These are phyloP conservation scores for Oryzias curvinotus DNA, from an alignment of 2,113 vertebrate genomes.

Conservation along the genomic window DNA sequence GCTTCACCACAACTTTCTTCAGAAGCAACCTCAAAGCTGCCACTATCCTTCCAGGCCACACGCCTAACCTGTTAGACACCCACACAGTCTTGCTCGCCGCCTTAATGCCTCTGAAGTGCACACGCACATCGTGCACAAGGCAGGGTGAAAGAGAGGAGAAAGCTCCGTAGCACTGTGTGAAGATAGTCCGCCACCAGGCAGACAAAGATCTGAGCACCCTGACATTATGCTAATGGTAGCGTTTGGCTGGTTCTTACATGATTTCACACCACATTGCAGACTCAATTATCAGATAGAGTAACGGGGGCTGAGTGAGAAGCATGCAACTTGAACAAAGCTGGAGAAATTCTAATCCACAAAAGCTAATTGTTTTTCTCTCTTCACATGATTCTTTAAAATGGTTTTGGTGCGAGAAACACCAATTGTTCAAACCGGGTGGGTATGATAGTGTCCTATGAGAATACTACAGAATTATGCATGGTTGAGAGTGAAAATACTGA, in stretches of 20 bases:
- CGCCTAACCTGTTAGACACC: slow-evolving; percentile 46
- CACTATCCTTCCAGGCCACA: slow-evolving; percentile 32
- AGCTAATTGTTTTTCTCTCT: slow-evolving; percentile 60
- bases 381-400: slow-evolving; percentile 39
- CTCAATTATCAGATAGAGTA: slow-evolving; percentile 66
- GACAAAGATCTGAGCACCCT: slow-evolving; percentile 56
- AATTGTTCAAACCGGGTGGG: slow-evolving; percentile 24
- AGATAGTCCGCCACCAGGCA: slow-evolving; percentile 45
- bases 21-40: slow-evolving; percentile 42
- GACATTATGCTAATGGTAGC: slow-evolving; percentile 61
- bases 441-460: slow-evolving; percentile 37
- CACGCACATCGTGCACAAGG: slow-evolving; percentile 3
- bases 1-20: slow-evolving; percentile 38
- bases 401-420: slow-evolving; percentile 27
- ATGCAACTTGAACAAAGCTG: slow-evolving; percentile 56
- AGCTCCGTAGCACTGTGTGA: slow-evolving; percentile 24
- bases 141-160: slow-evolving; percentile 15
- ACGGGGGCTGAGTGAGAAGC: slow-evolving; percentile 40
- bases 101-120: slow-evolving; percentile 28
- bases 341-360: slow-evolving; percentile 36
- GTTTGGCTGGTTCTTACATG: slow-evolving; percentile 61
- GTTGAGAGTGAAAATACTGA: slow-evolving; percentile 34
- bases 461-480: slow-evolving; percentile 41
- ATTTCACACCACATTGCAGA: slow-evolving; percentile 62
- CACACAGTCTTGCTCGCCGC: slow-evolving; percentile 8